Base-by-base conservation (phyloP, 2,888 invertebrate species). In the Clusia tigrina region DNA sequence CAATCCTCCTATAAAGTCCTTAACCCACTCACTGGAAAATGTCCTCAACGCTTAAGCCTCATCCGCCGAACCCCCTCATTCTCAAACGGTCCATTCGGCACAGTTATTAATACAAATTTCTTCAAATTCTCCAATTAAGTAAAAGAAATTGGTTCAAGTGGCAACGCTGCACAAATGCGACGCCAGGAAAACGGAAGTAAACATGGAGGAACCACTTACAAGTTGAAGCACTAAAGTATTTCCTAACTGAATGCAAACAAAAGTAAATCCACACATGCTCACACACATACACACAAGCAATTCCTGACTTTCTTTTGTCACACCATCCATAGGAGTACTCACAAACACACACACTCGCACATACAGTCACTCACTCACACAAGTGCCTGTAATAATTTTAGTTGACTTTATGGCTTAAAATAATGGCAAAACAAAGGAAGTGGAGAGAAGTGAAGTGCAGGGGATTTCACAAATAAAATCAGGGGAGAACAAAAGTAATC, bases 171-270 rank as follows among this genome's bases (percentile, higher is more conserved):
- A 2, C 6, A 23, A 15, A 38, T 2, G 26, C 42, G 17, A 53
- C 22, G 23, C 2, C 32, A 17, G 56, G 17, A 22, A n/a, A 15
- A 22, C 15, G 25, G n/a, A 38, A 2, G 25, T n/a, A 6, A 26
- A 22, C n/a, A 38, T 3, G 48, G 61, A 61, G 52, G 56, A 38
- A 56, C 52, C 38, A 52, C 52, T 56, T 52, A 56, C 56, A 52
- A 26, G 52, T 25, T 38, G 25, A 61, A 15, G 26, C 48, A 51
- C 24, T 32, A 18, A 57, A 52, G 32, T 25, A 38, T 24, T 52
- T 57, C 55, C 48, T 17, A 55, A 61, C 52, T 46, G 52, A 52
- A 54, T 62, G 20, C 58, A 53, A 62, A 62, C 26, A 26, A n/a
- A 37, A 42, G 3, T 1, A 32, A 38, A 22, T 26, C 37, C 2